Evolutionary conservation across 2,797 vertebrate genomes (phyloP).

Genomic region (Falco berigora): DNA sequence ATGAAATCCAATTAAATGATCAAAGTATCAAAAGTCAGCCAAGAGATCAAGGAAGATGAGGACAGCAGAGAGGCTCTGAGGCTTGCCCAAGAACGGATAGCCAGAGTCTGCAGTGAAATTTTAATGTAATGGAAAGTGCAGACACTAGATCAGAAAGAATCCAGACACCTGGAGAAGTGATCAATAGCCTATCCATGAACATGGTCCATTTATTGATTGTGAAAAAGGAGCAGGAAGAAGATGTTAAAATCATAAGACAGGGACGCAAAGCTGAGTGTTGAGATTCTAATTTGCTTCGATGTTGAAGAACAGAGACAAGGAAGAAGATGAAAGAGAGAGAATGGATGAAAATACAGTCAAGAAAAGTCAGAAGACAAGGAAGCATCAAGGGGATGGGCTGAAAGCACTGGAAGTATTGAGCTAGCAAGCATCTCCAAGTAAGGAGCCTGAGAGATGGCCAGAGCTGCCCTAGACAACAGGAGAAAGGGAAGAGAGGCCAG

Average conservation of each 20-base stretch:
- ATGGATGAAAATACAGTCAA: neutral
- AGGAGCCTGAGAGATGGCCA: neutral
- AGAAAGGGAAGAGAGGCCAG: neutral
- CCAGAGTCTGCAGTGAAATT: neutral
- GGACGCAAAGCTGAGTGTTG: neutral
- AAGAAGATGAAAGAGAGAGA: neutral
- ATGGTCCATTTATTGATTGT: neutral
- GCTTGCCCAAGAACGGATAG: neutral
- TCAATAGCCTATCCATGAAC: slow-evolving; percentile 15
- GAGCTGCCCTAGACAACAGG: neutral
- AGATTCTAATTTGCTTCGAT: neutral
- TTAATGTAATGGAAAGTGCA: neutral
- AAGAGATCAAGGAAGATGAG: slow-evolving; percentile 10
- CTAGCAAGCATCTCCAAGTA: neutral
- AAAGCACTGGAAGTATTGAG: neutral
- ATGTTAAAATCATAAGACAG: neutral
- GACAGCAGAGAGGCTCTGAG: neutral
- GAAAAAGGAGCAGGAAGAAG: neutral
- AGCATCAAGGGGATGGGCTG: neutral
- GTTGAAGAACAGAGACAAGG: neutral
- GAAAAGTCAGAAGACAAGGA: neutral
- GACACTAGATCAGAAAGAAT: slow-evolving; percentile 28
- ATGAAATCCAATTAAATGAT: slow-evolving; percentile 19
- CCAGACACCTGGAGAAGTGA: neutral
- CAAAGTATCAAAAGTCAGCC: neutral